Evolutionary conservation across 1,140 invertebrate species (phyloP), one percentile per base, ranked within the genome.

Genomic region (Helicoverpa zea): DNA sequence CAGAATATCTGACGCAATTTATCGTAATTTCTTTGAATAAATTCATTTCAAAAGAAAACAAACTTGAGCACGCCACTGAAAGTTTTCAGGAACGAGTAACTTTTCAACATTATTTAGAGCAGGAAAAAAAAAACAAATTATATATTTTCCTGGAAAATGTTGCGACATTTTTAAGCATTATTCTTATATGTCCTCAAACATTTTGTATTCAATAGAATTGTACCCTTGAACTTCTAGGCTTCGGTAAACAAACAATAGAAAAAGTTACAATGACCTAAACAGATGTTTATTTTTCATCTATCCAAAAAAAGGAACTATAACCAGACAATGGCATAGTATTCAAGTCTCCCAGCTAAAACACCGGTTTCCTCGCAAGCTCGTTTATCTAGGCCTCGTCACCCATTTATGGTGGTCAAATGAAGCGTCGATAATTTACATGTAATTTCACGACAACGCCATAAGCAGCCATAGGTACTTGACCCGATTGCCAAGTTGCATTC

Each of bases 391-490:
- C 73, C 74, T 79, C 75, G 84, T 49, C 82, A 75, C 61, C 86
- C 85, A 78, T 90, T 90, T 86, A 83, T 75, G 84, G 87, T 64
- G 80, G 79, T 85, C 84, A 87, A 88, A 81, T 87, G 85, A 86
- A 84, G 81, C 86, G 61, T 80, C 81, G 77, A 87, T 84, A 84
- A 90, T 90, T 89, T 91, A 89, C 89, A 90, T 90, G 83, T 85
- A 86, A 90, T 91, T 89, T 89, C 86, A 89, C 84, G 86, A 88
- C 87, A 85, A 43, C 47, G 56, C 89, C 89, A 87, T 87, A 91
- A 86, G 43, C 29, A 64, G 64, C 51, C 9, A 49, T 79, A 51
- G 58, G 7, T 54, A 58, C 51, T 79, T 79, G 76, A 79, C 76
- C 76, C 30, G n/a, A 68, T 68, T 68, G 52, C 76, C 16, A 23